Evolutionary conservation across 2,888 invertebrate genomes (phyloP).

Genomic region (Gymnocheta viridis): DNA sequence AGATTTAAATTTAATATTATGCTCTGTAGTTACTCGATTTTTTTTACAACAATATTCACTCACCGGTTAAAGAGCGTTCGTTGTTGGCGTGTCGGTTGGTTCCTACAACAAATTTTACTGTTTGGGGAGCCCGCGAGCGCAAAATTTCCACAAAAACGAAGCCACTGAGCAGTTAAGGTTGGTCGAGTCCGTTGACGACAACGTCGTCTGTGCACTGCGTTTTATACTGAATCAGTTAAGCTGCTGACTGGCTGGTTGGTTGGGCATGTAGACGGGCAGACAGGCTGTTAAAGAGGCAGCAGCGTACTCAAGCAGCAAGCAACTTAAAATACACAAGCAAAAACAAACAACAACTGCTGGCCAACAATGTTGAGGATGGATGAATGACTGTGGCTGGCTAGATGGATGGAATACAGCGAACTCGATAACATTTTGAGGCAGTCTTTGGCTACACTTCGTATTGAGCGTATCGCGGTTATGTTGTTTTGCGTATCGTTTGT

Average conservation of each 20-base stretch:
- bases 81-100: slow-evolving; percentile 11
- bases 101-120: slow-evolving; percentile 33
- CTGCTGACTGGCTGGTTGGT: slow-evolving; percentile 6
- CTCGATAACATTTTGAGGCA: slow-evolving; percentile 82
- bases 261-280: slow-evolving; percentile 33
- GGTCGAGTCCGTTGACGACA: slow-evolving; percentile 69
- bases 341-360: slow-evolving; percentile 57
- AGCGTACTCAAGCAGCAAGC: slow-evolving; percentile 57
- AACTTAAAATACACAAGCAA: slow-evolving; percentile 63
- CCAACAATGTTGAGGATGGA: slow-evolving; percentile 69
- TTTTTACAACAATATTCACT: slow-evolving; percentile 3
- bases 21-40: background rate
- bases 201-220: slow-evolving; percentile 35
- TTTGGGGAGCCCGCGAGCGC: slow-evolving; percentile 56
- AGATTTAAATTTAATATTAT: slow-evolving; percentile 6
- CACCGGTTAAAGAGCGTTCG: slow-evolving; percentile 40
- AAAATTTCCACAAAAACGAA: slow-evolving; percentile 51
- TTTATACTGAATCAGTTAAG: slow-evolving; percentile 30
- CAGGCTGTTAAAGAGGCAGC: slow-evolving; percentile 41
- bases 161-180: slow-evolving; percentile 21
- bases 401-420: slow-evolving; percentile 81
- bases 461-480: slow-evolving; percentile 82
- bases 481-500: slow-evolving; percentile 74
- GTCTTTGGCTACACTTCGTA: slow-evolving; percentile 83
- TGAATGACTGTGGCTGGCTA: slow-evolving; percentile 71